Evolutionary conservation across 92 coral and sea anemone species (phyloP).

Genomic region (Micromussa lordhowensis): DNA sequence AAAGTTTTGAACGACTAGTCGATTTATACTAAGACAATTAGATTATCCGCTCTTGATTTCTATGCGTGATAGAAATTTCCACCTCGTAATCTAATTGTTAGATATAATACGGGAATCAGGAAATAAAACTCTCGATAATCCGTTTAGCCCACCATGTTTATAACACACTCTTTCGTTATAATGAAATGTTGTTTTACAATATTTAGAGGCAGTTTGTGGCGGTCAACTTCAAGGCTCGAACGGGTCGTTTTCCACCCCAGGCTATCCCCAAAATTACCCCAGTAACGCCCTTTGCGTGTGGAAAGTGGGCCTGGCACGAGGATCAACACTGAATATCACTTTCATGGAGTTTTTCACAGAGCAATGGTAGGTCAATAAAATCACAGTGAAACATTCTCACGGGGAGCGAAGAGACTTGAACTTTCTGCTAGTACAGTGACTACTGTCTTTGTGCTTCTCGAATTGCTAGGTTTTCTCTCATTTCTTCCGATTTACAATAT

Average conservation of each 20-base stretch:
- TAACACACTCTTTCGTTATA: no score
- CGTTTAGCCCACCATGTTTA: neutral
- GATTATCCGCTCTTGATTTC: no score
- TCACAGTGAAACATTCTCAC: neutral
- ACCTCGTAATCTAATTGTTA: no score
- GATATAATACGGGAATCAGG: neutral
- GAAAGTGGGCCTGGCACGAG: neutral
- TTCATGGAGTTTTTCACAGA: neutral
- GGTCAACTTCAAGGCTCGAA: constrained; percentile 11
- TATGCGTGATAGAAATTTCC: no score
- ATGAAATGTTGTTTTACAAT: neutral
- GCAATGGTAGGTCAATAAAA: neutral
- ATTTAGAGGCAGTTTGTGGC: neutral
- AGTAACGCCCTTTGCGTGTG: neutral
- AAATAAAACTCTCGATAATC: neutral
- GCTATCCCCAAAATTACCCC: neutral
- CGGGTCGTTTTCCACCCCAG: constrained; percentile 9
- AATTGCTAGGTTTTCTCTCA: no score
- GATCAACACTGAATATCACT: neutral
- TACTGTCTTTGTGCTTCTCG: no score
- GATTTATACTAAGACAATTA: no score
- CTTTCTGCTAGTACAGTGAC: no score
- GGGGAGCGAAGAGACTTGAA: neutral
- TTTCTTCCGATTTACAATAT: no score
- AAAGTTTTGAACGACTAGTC: no score